These are phyloP conservation scores for Lepidocyrtoides sp. DNA, from an alignment of 2,888 invertebrate genomes.

Conservation along the genomic window DNA sequence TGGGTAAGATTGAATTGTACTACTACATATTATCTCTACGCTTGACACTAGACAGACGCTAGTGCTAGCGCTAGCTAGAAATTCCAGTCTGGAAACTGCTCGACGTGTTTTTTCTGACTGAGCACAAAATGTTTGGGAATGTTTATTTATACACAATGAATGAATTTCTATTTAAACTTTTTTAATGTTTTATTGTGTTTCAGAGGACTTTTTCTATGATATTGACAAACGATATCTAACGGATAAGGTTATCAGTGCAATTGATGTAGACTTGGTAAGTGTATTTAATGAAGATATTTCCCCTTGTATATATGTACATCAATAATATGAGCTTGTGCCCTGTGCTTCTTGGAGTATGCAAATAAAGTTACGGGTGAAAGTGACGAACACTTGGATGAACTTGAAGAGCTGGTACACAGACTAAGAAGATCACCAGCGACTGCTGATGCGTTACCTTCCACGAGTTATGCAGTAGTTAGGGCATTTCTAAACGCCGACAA, in stretches of 20 bases:
- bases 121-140: neutral
- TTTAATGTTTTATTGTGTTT: too few relatives aligned
- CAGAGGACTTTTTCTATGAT: conserved; percentile 90
- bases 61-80: too few relatives aligned
- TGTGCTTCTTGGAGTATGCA: conserved; percentile 88
- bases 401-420: conserved; percentile 91
- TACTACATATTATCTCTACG: too few relatives aligned
- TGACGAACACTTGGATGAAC: conserved; percentile 90
- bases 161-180: neutral
- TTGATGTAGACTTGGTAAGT: conserved; percentile 92
- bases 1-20: too few relatives aligned
- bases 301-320: too few relatives aligned
- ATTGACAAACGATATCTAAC: conserved; percentile 90
- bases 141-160: neutral
- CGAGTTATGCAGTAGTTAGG: conserved; percentile 92
- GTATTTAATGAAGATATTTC: conserved; percentile 21
- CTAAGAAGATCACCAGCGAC: conserved; percentile 92
- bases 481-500: conserved; percentile 87
- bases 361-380: conserved; percentile 89
- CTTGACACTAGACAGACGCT: too few relatives aligned
- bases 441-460: conserved; percentile 91
- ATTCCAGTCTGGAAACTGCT: too few relatives aligned
- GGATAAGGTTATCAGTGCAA: conserved; percentile 90
- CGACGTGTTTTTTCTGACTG: neutral
- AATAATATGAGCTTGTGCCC: conserved; percentile 1